phyloP scores from a whole-genome alignment of 1,140 invertebrate genomes.

The Drosophila funebris region DNA sequence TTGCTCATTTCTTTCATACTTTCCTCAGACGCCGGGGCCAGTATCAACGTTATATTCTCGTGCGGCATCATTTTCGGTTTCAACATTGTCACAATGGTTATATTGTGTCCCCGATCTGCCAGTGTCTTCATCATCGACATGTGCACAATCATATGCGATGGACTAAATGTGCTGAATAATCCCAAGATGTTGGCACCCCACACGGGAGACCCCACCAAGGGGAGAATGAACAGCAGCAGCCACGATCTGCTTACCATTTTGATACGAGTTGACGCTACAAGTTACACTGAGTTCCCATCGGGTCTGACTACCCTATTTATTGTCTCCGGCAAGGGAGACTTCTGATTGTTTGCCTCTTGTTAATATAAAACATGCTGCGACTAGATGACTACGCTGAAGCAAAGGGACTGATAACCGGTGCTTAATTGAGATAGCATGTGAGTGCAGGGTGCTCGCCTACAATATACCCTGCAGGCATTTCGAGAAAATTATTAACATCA shows the following conservation, averaged over 20 bases:
- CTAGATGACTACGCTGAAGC: not conserved
- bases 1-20: not conserved
- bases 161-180: slow-evolving; percentile 47
- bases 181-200: slow-evolving; percentile 53
- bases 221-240: not conserved
- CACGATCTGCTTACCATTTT: not conserved
- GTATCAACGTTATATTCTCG: slow-evolving; percentile 44
- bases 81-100: slow-evolving; percentile 48
- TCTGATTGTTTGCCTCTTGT: not conserved
- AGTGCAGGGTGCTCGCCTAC: not conserved
- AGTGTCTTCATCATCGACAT: slow-evolving; percentile 46
- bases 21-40: slow-evolving; percentile 23
- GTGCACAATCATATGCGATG: slow-evolving; percentile 61
- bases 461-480: not conserved
- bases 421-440: not conserved
- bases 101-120: slow-evolving; percentile 55
- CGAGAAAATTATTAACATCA: too few relatives aligned
- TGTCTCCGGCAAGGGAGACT: not conserved
- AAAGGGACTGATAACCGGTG: not conserved
- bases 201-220: not conserved
- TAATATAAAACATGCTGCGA: not conserved
- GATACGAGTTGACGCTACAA: not conserved
- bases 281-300: not conserved
- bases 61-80: slow-evolving; percentile 33
- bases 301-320: not conserved